Conservation (phyloP, 92 coral and sea anemone species). For the Phymanthus crucifer region DNA sequence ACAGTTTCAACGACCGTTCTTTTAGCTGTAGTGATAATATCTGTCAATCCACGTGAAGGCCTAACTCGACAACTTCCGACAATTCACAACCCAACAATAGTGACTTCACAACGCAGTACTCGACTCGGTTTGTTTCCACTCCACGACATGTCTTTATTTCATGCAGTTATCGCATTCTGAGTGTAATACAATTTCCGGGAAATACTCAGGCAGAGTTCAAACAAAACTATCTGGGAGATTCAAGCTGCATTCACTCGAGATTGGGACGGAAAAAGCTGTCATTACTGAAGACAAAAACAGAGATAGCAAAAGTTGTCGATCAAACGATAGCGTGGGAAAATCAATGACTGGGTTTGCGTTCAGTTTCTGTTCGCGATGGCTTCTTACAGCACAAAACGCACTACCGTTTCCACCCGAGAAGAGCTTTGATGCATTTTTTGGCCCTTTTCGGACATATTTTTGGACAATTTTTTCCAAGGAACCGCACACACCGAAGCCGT, state of each 20-base stretch:
- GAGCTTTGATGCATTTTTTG: too few relatives aligned
- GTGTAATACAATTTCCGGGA: neutral
- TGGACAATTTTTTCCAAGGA: too few relatives aligned
- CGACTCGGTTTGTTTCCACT: neutral
- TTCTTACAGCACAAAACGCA: too few relatives aligned
- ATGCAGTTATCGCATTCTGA: neutral
- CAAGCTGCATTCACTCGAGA: neutral
- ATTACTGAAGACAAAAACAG: neutral
- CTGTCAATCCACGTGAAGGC: neutral
- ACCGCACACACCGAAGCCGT: too few relatives aligned
- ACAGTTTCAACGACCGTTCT: too few relatives aligned
- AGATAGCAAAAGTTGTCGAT: neutral
- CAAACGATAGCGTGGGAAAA: neutral
- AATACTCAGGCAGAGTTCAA: neutral
- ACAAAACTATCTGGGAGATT: neutral
- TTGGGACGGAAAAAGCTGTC: conserved; percentile 9
- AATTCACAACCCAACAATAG: neutral
- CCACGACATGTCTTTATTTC: neutral
- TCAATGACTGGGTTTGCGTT: neutral
- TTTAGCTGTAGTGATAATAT: neutral
- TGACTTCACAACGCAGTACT: neutral
- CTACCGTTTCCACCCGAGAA: too few relatives aligned
- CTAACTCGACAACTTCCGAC: neutral
- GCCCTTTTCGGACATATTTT: too few relatives aligned
- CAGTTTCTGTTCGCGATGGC: neutral